Conservation (phyloP, 1,140 invertebrate species). For the Araneus ventricosus region DNA sequence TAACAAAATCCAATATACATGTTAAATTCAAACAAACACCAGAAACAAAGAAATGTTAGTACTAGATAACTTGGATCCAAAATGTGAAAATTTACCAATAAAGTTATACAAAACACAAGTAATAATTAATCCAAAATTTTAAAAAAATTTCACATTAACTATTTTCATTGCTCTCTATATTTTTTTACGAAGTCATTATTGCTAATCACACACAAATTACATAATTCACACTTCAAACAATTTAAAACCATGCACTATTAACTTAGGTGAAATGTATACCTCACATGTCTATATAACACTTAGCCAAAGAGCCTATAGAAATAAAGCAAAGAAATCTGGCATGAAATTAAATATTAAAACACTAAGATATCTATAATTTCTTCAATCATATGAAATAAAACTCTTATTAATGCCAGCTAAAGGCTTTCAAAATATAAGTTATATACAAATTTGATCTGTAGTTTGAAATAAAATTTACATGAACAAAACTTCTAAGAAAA, state of each 20-base stretch:
- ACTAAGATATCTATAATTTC: background rate
- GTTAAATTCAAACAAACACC: background rate
- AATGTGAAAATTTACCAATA: background rate
- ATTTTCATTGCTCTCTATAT: background rate
- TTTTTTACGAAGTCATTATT: background rate
- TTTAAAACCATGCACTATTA: constrained; percentile 31
- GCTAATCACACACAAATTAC: background rate
- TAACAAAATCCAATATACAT: background rate
- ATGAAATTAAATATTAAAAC: background rate
- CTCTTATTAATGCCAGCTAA: too few relatives aligned
- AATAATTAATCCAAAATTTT: background rate
- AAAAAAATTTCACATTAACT: background rate
- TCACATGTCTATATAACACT: background rate
- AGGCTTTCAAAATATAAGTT: too few relatives aligned
- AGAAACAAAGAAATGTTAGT: constrained; percentile 2
- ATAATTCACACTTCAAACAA: background rate
- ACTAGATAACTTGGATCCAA: background rate
- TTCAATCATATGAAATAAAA: too few relatives aligned
- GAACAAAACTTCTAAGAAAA: too few relatives aligned
- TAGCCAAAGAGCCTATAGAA: background rate
- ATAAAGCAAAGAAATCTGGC: background rate
- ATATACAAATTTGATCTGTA: too few relatives aligned
- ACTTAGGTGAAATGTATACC: constrained; percentile 25
- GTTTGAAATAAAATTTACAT: too few relatives aligned
- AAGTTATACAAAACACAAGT: background rate